Evolutionary conservation across 1,140 invertebrate species (phyloP), one percentile per base, ranked within the genome.

Genomic region (Spodoptera frugiperda): DNA sequence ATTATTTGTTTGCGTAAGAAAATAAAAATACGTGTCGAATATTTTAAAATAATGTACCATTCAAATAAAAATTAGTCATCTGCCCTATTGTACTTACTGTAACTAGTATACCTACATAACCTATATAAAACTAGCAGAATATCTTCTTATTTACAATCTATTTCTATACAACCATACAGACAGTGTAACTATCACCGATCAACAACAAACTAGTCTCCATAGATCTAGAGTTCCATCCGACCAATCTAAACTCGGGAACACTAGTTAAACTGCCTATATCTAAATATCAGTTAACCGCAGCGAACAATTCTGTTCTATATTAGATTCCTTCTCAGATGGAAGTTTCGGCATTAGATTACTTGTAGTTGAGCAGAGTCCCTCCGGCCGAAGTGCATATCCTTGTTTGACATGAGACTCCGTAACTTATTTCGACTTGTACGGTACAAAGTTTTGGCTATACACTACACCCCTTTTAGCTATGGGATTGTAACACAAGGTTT

Each of bases 351-450:
- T 88, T 85, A 85, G 82, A 88, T 89, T 90, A 89, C 85, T 87
- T 85, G 67, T 72, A 83, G 81, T 75, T 79, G 73, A 82, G 72
- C 57, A 77, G 33, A 68, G 76, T 77, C 79, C 83, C 83, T 78
- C 57, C 78, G 71, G 80, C 77, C 57, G 85, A 82, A 92, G 90
- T 92, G 90, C 89, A 90, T 88, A 89, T 87, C 87, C 90, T 78
- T 92, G 89, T 92, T 88, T 86, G 84, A 90, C 87, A 89, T 80
- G 85, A 89, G 84, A 86, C 86, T 85, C 80, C 54, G 82, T 85
- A 89, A 91, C 88, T 89, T 90, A 84, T 82, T 84, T 79, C 79
- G 73, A 82, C 77, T 83, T 76, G 75, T 75, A 70, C 59, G 78
- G 79, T 79, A 79, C 75, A 76, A 82, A 81, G 71, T 78, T 77